Evolutionary conservation across 2,797 vertebrate species (phyloP).

Genomic region (Tarsius wallacei): DNA sequence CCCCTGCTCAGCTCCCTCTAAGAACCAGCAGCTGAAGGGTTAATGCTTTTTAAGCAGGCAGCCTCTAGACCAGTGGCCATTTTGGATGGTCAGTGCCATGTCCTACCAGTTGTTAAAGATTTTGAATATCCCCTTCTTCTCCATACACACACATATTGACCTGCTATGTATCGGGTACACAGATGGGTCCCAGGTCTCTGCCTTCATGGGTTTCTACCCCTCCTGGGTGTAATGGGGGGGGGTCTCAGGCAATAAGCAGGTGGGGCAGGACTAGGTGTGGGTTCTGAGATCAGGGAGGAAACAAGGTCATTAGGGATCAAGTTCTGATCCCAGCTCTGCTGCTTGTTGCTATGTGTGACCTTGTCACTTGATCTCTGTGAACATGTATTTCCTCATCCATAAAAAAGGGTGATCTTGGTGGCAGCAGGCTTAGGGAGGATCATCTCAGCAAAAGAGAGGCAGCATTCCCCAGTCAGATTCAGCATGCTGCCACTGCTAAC

Average conservation of each 20-base stretch:
- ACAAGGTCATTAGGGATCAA: not conserved
- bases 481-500: too few species aligned
- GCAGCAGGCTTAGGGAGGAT: too few species aligned
- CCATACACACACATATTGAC: not conserved
- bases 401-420: accelerated
- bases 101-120: not conserved
- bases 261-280: not conserved
- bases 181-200: not conserved
- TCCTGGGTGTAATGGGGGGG: not conserved
- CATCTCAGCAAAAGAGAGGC: too few species aligned
- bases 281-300: not conserved
- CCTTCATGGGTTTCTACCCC: not conserved
- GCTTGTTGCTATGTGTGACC: not conserved
- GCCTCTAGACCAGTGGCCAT: not conserved
- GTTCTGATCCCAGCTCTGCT: not conserved
- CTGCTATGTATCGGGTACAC: not conserved
- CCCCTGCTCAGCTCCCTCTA: too few species aligned
- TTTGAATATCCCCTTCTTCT: not conserved
- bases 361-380: not conserved
- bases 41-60: not conserved
- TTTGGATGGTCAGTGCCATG: not conserved
- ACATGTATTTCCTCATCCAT: too few species aligned
- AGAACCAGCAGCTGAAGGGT: not conserved
- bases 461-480: too few species aligned
- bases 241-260: not conserved